Base-by-base conservation (phyloP, 2,797 vertebrate species). In the Lycodopsis pacificus region DNA sequence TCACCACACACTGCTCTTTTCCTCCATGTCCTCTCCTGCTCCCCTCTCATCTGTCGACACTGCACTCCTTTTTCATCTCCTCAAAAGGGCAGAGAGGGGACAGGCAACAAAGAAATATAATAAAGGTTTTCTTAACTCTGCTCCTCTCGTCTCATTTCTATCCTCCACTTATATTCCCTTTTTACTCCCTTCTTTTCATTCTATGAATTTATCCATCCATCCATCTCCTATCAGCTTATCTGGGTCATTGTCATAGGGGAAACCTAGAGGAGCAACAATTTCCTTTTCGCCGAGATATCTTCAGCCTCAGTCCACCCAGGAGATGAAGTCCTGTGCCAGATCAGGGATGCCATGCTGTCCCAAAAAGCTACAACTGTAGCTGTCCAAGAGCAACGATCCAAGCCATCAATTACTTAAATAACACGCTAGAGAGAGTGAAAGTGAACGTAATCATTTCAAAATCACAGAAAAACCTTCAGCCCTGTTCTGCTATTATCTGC, bases 11-110 rank as follows among this genome's bases (percentile, higher is more conserved):
- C 65, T 38, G 25, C 65, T 82, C 67, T 70, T 66, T 73, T 74
- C 56, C 34, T 71, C 48, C 42, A 61, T 70, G 74, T 71, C 54
- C 54, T 78, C 56, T 27, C 57, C 57, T 82, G 32, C 38, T 42
- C n/a, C 59, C 53, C 54, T 74, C 68, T 76, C 44, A 71, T 82
- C 63, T 63, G 73, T 70, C 5, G 12, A 73, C 79, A 59, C 20
- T n/a, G 20, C 73, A 80, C 79, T 77, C 15, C 54, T 27, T 79
- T 80, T 86, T 81, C 56, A 85, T 87, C 58, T 70, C 42, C 51
- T 79, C 56, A 49, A 86, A 80, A 85, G 62, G 77, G 63, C 73
- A 83, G 46, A 73, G 30, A 36, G 13, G 68, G 56, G 14, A 66
- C 38, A 46, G 70, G 62, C 32, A 80, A 22, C 25, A 65, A 25